Evolutionary conservation across 30 jellyfish, hydroid and myxozoan genomes (phyloP).

Genomic region (Hydractinia symbiolongicarpus): DNA sequence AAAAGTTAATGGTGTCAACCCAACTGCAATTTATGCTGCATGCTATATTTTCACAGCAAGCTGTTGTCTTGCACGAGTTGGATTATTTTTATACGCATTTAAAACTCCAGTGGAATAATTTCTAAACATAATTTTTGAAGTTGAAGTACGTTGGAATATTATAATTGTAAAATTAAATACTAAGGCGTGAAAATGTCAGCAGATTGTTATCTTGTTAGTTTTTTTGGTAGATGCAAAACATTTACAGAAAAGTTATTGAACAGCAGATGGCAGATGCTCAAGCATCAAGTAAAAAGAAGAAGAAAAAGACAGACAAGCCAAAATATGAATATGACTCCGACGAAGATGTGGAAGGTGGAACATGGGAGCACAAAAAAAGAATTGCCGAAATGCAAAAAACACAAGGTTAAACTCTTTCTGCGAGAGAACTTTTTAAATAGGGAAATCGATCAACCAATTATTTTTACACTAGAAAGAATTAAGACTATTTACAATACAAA

Average conservation of each 20-base stretch:
- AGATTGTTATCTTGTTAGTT: background rate
- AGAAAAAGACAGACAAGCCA: constrained; percentile 41
- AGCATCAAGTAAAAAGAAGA: constrained; percentile 16
- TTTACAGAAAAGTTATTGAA: constrained; percentile 76
- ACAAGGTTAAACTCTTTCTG: constrained; percentile 17
- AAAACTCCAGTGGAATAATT: too few relatives aligned
- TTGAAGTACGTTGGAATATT: too few relatives aligned
- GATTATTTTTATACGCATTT: too few relatives aligned
- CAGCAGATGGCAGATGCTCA: constrained; percentile 63
- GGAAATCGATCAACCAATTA: background rate
- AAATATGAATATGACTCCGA: constrained; percentile 93
- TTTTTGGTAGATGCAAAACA: constrained; percentile 53
- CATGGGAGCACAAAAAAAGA: constrained; percentile 97
- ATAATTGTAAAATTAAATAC: too few relatives aligned
- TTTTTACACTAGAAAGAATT: too few relatives aligned
- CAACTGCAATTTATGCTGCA: too few relatives aligned
- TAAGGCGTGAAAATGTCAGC: too few relatives aligned
- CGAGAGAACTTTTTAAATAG: background rate
- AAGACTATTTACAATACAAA: too few relatives aligned
- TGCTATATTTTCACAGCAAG: too few relatives aligned
- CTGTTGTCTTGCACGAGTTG: too few relatives aligned
- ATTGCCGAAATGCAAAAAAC: constrained; percentile 75
- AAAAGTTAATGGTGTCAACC: background rate
- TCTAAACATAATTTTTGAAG: too few relatives aligned
- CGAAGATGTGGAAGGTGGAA: constrained; percentile 87